These are phyloP conservation scores for Pocillopora verrucosa DNA, from an alignment of 64 coral and sea anemone species.

Conservation along the genomic window DNA sequence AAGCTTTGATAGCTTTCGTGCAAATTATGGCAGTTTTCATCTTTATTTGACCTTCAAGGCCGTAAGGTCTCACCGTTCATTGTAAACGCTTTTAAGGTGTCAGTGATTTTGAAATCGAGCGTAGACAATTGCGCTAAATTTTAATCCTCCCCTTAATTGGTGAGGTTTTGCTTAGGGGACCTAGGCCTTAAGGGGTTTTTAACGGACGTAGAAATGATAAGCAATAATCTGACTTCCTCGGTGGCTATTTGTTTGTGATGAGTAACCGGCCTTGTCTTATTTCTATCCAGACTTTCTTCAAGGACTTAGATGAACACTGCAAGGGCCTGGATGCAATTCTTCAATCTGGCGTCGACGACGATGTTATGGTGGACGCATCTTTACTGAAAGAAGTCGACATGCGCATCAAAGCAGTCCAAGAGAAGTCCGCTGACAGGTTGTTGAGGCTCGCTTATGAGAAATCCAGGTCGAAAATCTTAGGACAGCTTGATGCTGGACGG, in stretches of 20 bases:
- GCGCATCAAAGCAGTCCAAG: slow-evolving; percentile 57
- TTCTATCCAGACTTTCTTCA: slow-evolving; percentile 73
- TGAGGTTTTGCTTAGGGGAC: too few species aligned
- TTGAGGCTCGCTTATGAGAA: slow-evolving; percentile 73
- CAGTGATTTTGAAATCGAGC: too few species aligned
- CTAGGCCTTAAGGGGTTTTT: too few species aligned
- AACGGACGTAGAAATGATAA: background rate
- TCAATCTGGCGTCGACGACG: slow-evolving; percentile 57
- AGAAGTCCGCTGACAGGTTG: slow-evolving; percentile 49
- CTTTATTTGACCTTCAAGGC: too few species aligned
- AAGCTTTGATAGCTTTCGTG: too few species aligned
- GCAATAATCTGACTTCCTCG: background rate
- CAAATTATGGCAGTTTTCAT: too few species aligned
- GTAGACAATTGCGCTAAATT: too few species aligned
- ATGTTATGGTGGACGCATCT: slow-evolving; percentile 66
- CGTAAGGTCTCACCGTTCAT: too few species aligned
- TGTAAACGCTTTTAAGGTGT: too few species aligned
- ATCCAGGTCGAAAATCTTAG: slow-evolving; percentile 51
- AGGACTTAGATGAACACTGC: slow-evolving; percentile 60
- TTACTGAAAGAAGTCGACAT: slow-evolving; percentile 60
- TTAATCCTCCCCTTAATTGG: too few species aligned
- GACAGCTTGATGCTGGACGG: slow-evolving; percentile 49
- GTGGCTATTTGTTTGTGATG: background rate
- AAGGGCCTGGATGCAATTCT: slow-evolving; percentile 36
- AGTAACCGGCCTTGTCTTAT: background rate